Conservation (phyloP, 2,888 invertebrate species). For the Pollenia labialis region DNA sequence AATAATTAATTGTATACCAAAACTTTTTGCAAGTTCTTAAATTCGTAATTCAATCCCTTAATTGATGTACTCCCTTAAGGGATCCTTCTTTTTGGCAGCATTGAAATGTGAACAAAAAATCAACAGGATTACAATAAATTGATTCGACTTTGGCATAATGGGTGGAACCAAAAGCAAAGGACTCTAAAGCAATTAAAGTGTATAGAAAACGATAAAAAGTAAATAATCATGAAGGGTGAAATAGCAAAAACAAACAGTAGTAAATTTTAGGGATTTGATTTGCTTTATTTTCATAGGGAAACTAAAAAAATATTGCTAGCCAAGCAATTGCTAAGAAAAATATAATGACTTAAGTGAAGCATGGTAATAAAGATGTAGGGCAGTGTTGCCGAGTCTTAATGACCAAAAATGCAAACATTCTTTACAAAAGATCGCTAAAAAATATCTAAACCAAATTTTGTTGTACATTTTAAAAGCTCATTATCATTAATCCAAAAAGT, state of each 20-base stretch:
- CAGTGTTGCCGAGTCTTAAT: too few species aligned
- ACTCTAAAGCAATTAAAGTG: conserved; percentile 39
- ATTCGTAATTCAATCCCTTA: not conserved
- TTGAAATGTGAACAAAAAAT: conserved; percentile 6
- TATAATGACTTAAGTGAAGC: not conserved
- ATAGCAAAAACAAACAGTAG: conserved; percentile 20
- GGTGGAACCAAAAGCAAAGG: conserved; percentile 14
- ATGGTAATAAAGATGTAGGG: too few species aligned
- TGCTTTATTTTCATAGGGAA: not conserved
- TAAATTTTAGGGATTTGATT: conserved; percentile 37
- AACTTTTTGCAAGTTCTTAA: too few species aligned
- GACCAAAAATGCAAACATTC: too few species aligned
- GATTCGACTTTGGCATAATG: conserved; percentile 41
- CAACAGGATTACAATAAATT: conserved; percentile 53
- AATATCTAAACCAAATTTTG: too few species aligned
- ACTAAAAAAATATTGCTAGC: conserved; percentile 5
- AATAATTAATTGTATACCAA: too few species aligned
- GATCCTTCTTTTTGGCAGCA: conserved; percentile 21
- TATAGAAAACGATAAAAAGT: conserved; percentile 35
- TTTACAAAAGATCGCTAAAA: too few species aligned
- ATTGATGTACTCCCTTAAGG: not conserved
- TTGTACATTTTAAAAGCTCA: too few species aligned
- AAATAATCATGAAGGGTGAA: conserved; percentile 23
- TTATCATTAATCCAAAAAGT: too few species aligned
- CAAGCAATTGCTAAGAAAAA: not conserved